A percentile compares a stretch with the other conserved stretches of the same genome.
Conservation (phyloP, 2,888 invertebrate genomes). For the Thumatha senex region DNA sequence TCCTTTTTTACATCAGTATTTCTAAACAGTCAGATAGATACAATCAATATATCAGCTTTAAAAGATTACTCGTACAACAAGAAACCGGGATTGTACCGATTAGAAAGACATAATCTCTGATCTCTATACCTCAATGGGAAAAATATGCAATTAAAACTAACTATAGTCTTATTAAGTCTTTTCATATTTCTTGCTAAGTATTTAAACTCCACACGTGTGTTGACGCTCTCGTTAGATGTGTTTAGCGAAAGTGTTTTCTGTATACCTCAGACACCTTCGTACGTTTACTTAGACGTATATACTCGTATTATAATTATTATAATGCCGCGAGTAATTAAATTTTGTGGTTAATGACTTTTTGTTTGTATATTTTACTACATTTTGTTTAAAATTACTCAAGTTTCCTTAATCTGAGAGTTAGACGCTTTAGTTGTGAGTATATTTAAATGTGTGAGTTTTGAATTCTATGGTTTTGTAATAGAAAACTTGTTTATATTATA, state of each 20-base stretch:
- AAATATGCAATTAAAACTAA: background rate
- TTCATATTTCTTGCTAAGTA: background rate
- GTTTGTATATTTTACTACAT: background rate
- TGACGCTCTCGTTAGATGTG: background rate
- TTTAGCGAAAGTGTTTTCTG: slow-evolving; percentile 6
- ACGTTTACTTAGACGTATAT: background rate
- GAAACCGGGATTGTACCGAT: no score
- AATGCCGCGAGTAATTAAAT: background rate
- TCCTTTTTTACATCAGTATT: no score
- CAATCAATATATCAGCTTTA: no score
- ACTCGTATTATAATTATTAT: no score
- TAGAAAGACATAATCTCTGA: no score
- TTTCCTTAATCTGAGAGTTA: background rate
- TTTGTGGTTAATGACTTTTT: background rate
- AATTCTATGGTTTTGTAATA: no score
- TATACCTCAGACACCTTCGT: background rate
- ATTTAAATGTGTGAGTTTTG: no score
- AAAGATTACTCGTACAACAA: no score
- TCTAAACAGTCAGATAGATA: no score
- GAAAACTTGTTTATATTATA: no score
- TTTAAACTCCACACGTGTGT: background rate
- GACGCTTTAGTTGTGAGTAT: no score
- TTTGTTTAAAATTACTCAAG: background rate
- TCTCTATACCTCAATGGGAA: background rate
- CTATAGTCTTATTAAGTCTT: background rate